Evolutionary conservation across 1,140 invertebrate species (phyloP).

Genomic region (Tetraneura akinire): DNA sequence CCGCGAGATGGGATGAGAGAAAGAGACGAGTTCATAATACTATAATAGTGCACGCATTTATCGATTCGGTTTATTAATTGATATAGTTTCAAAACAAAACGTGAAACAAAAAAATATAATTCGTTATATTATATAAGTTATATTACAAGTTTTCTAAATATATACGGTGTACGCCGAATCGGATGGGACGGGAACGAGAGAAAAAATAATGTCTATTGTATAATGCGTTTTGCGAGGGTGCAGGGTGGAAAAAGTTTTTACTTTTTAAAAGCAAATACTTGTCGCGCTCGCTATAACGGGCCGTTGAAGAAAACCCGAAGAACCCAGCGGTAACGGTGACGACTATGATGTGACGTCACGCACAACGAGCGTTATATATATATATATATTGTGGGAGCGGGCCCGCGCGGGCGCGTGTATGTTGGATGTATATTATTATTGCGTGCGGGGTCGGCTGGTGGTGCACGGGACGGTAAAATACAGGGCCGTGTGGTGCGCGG

Average conservation of each 20-base stretch:
- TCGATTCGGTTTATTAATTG: constrained; percentile 11
- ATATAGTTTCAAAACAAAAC: background rate
- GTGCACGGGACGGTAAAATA: background rate
- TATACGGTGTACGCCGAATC: too few relatives aligned
- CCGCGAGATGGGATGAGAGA: background rate
- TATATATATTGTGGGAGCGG: background rate
- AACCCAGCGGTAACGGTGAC: background rate
- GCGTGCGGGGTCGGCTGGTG: background rate
- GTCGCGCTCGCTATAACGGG: constrained; percentile 9
- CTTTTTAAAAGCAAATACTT: constrained; percentile 52
- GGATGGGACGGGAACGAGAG: background rate
- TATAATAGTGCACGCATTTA: background rate
- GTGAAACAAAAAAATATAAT: constrained; percentile 6
- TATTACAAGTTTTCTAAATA: too few relatives aligned
- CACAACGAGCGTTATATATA: background rate
- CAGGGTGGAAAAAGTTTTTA: constrained; percentile 34
- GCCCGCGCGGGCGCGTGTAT: too few relatives aligned
- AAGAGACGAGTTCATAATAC: background rate
- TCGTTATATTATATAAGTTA: background rate
- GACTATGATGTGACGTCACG: constrained; percentile 33
- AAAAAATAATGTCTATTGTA: background rate
- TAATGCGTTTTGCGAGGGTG: background rate
- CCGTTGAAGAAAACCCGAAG: constrained; percentile 36
- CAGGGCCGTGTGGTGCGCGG: background rate
- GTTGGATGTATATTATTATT: too few relatives aligned